Percentiles rank a stretch among this genome's conserved stretches.
Evolutionary conservation across 1,140 invertebrate species (phyloP).

Genomic region (Conus betulinus): DNA sequence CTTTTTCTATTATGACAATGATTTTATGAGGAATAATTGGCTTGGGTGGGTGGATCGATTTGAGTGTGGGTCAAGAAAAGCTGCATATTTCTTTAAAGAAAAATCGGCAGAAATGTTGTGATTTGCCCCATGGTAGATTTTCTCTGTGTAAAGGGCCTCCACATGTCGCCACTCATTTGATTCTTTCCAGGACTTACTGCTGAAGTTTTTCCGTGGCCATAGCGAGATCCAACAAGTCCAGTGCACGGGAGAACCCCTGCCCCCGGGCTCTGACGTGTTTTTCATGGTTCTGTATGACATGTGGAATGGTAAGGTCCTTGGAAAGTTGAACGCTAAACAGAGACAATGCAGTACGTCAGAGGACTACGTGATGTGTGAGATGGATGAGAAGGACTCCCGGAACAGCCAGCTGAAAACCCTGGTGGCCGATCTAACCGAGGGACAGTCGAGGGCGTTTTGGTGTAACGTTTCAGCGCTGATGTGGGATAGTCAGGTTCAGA

Average conservation of each 20-base stretch:
- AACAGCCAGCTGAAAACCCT: background rate
- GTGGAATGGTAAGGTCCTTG: background rate
- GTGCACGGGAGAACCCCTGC: background rate
- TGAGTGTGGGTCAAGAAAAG: too few relatives aligned
- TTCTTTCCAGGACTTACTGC: conserved; percentile 17
- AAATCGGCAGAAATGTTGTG: too few relatives aligned
- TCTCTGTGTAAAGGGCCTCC: too few relatives aligned
- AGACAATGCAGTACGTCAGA: conserved; percentile 4
- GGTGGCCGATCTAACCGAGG: conserved; percentile 8
- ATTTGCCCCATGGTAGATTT: too few relatives aligned
- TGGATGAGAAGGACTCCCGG: background rate
- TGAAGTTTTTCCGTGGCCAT: background rate
- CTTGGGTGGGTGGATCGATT: too few relatives aligned
- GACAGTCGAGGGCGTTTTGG: conserved; percentile 12
- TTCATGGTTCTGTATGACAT: conserved; percentile 1
- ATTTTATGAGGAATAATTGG: too few relatives aligned
- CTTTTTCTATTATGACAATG: too few relatives aligned
- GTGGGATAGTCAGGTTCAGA: background rate
- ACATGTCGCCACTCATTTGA: too few relatives aligned
- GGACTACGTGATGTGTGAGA: conserved; percentile 2
- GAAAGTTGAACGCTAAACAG: background rate
- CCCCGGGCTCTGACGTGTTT: background rate
- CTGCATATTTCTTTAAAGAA: too few relatives aligned
- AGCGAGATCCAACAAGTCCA: background rate
- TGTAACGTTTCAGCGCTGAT: conserved; percentile 24